Percentiles rank a stretch among this genome's conserved stretches.
Evolutionary conservation across 2,888 invertebrate genomes (phyloP).

Genomic region (Amblyteles armatorius): DNA sequence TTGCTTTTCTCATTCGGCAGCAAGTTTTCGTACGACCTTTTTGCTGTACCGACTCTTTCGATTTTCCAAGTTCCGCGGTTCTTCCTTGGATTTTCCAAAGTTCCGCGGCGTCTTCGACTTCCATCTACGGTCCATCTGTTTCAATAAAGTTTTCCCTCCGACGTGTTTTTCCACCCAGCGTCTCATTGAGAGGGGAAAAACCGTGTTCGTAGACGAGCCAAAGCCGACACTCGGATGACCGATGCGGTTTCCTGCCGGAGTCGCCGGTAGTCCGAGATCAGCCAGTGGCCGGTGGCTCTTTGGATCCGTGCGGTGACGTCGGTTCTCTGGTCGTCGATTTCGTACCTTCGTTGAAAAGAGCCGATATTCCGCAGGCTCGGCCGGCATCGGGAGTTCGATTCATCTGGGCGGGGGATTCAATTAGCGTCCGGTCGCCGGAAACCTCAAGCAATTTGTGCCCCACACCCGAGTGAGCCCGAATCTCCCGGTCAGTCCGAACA

Average conservation of each 20-base stretch:
- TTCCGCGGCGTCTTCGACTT: not conserved
- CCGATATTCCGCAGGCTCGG: conserved; percentile 79
- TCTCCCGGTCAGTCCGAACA: conserved; percentile 20
- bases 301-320: conserved; percentile 28
- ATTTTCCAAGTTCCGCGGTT: not conserved
- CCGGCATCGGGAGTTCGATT: conserved; percentile 78
- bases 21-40: not conserved
- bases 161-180: not conserved
- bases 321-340: conserved; percentile 48
- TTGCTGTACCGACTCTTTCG: not conserved
- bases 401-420: conserved; percentile 81
- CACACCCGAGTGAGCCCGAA: conserved; percentile 25
- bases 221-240: not conserved
- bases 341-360: conserved; percentile 75
- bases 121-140: not conserved
- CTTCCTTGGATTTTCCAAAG: not conserved
- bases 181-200: not conserved
- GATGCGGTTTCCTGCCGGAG: conserved; percentile 45
- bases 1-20: conserved; percentile 40
- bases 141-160: not conserved
- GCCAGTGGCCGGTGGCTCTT: not conserved
- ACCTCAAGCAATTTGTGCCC: conserved; percentile 82
- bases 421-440: conserved; percentile 82
- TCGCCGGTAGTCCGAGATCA: conserved; percentile 28
- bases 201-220: not conserved